Evolutionary conservation across 2,797 vertebrate species (phyloP).

Genomic region (Anguilla megastoma): DNA sequence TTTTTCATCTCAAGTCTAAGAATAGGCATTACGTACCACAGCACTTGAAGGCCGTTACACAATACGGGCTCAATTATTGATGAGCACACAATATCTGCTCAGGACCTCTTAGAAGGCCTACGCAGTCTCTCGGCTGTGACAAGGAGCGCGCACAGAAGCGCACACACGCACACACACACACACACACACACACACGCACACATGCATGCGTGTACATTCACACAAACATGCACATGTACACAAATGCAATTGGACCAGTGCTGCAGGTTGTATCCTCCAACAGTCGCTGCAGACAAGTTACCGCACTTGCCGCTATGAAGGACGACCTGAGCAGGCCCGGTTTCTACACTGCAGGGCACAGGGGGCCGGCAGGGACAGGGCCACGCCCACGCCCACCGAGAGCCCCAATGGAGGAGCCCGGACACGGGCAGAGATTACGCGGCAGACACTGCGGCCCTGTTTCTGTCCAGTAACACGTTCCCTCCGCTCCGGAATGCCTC

Average conservation of each 20-base stretch:
- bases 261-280: neutral
- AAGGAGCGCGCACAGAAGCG: neutral
- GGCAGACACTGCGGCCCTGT: neutral
- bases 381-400: neutral
- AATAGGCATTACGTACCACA: conserved; percentile 72
- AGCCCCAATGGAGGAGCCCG: neutral
- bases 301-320: neutral
- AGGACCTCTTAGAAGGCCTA: conserved; percentile 61
- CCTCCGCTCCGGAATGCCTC: conserved; percentile 51
- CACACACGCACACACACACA: neutral
- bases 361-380: neutral
- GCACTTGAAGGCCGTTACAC: conserved; percentile 72
- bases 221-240: neutral
- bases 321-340: neutral
- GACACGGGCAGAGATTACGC: neutral
- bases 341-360: neutral
- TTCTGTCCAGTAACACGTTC: conserved; percentile 37
- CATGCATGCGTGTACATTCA: neutral
- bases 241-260: neutral
- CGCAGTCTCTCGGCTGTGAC: neutral
- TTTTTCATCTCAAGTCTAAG: conserved; percentile 58
- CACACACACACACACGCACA: neutral
- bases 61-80: conserved; percentile 72
- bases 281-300: neutral
- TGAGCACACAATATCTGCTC: conserved; percentile 54